Evolutionary conservation across 37 sponge, comb jelly and placozoan species (phyloP), one percentile per base, ranked within the genome.

Genomic region (Corticium candelabrum): DNA sequence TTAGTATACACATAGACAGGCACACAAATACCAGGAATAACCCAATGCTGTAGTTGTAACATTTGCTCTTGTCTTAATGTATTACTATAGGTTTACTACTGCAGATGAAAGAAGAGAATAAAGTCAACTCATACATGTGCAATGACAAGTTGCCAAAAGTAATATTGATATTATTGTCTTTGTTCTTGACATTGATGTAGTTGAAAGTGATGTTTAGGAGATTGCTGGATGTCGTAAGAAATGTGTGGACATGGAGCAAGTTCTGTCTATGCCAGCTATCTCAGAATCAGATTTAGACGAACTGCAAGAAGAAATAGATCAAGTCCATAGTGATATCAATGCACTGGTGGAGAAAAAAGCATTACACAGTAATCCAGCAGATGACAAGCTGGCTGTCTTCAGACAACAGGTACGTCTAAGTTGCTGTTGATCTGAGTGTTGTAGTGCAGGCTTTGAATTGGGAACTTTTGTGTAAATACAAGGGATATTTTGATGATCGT

Each of bases 341-440:
- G 62, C 62, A 27, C 62, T 50, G 11, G 62, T 50, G 15, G 62
- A 50, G 21, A 50, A 50, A 21, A 50, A 21, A 21, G 21, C 21
- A 21, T 21, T 50, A 21, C 73, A 34, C 5, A 4, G 5, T 4
- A 4, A 15, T 4, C 73, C 73, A 29, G 83, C 67, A 31, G 87
- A 90, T 34, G 91, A 95, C 69, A 95, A 95, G 39, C 79, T 99
- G 41, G 81, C 87, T n/a, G 79, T 99, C 56, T 94, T 95, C 75
- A 74, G 99, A 34, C 97, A 99, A 80, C 96, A 82, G 82, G 82
- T 79, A 77, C n/a, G n/a, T n/a, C n/a, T n/a, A n/a, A n/a, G n/a
- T n/a, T n/a, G n/a, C n/a, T n/a, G n/a, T n/a, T n/a, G n/a, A n/a
- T n/a, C n/a, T n/a, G n/a, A n/a, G n/a, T n/a, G n/a, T n/a, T n/a